Evolutionary conservation across 2,797 vertebrate genomes (phyloP).

Genomic region (Sebastes cheni): DNA sequence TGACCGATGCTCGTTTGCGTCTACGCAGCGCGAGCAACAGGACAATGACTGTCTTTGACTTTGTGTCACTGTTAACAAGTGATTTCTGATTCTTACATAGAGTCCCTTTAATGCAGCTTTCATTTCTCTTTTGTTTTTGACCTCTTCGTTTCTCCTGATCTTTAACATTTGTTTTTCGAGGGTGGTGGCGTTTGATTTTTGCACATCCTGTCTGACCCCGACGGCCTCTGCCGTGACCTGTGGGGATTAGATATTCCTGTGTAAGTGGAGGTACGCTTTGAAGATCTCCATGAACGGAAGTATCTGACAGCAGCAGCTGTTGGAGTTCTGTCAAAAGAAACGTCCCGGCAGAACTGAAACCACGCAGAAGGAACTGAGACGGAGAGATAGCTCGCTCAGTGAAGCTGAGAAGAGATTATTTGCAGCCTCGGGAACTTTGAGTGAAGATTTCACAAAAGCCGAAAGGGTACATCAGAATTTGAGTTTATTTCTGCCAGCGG

Average conservation of each 20-base stretch:
- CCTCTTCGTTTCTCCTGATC: too few species aligned
- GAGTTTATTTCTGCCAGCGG: neutral
- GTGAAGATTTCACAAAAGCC: neutral
- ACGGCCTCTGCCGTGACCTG: neutral
- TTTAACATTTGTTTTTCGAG: neutral
- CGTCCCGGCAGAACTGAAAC: neutral
- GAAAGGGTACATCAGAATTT: neutral
- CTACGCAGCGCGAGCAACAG: too few species aligned
- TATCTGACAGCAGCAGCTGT: slow-evolving; percentile 38
- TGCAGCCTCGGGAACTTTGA: neutral
- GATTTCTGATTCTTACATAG: too few species aligned
- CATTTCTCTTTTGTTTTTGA: neutral
- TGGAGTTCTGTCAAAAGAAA: slow-evolving; percentile 7
- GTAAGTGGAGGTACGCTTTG: slow-evolving; percentile 12
- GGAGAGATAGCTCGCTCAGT: neutral
- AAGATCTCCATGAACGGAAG: slow-evolving; percentile 35
- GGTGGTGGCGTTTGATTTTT: neutral
- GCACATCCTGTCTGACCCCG: neutral
- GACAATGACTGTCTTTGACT: too few species aligned
- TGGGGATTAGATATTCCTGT: neutral
- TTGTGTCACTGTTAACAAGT: too few species aligned
- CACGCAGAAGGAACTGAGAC: neutral
- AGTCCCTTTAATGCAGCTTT: neutral
- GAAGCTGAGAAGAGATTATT: neutral
- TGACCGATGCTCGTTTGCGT: too few species aligned